Conservation (phyloP, 1,140 invertebrate species). For the Odontomachus brunneus region DNA sequence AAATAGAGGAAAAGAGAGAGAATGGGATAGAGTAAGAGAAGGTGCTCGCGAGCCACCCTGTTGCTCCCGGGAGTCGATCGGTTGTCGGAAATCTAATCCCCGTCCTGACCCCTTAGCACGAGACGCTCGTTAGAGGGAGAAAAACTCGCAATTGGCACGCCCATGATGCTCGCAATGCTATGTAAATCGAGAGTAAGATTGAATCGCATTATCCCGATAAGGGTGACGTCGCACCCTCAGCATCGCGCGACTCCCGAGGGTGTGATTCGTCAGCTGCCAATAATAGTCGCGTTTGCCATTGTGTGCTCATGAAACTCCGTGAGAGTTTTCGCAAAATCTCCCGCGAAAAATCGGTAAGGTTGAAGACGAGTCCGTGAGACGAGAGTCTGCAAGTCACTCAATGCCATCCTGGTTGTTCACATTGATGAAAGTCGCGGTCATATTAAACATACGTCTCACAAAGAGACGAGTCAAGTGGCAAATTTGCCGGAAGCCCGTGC, state of each 20-base stretch:
- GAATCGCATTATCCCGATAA: not conserved
- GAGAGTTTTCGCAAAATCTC: not conserved
- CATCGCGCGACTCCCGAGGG: not conserved
- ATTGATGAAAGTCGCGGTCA: too few species aligned
- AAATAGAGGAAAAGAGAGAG: too few species aligned
- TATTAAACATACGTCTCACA: not conserved
- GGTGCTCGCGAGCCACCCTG: not conserved
- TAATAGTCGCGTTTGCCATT: not conserved
- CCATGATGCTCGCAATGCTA: not conserved
- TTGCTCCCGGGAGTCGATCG: slow-evolving; percentile 31
- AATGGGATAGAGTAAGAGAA: too few species aligned
- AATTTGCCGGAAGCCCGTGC: not conserved
- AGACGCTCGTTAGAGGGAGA: slow-evolving; percentile 5
- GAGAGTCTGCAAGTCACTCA: too few species aligned
- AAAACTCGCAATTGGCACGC: slow-evolving; percentile 2
- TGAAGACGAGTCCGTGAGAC: too few species aligned
- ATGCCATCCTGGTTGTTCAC: too few species aligned
- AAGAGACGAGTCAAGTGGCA: not conserved
- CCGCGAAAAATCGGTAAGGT: too few species aligned
- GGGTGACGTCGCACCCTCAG: too few species aligned
- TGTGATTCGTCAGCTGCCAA: not conserved
- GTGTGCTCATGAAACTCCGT: not conserved
- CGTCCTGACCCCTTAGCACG: not conserved
- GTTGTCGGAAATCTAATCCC: slow-evolving; percentile 18
- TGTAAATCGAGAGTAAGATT: not conserved